Percentiles rank a stretch among this genome's conserved stretches.
Evolutionary conservation across 2,113 vertebrate species (phyloP).

Genomic region (Trachemys scripta): DNA sequence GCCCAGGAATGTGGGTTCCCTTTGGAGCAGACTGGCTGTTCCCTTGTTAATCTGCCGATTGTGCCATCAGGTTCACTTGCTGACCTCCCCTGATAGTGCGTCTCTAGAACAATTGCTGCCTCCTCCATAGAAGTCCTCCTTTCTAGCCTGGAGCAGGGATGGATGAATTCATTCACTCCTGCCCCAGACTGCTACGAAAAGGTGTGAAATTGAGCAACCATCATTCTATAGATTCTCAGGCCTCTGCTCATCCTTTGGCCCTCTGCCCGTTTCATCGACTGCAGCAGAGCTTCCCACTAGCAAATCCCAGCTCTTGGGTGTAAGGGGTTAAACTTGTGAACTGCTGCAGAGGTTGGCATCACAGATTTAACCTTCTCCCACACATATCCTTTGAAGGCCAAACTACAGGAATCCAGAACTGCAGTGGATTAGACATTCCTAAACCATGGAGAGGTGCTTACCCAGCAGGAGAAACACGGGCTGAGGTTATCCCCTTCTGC

Average conservation of each 20-base stretch:
- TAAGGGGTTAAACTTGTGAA: neutral
- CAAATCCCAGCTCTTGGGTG: neutral
- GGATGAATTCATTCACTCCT: neutral
- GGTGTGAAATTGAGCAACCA: neutral
- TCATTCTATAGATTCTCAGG: neutral
- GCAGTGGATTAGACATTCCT: neutral
- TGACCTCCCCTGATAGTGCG: no score
- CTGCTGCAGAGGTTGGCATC: no score
- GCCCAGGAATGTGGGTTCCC: neutral
- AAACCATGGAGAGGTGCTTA: neutral
- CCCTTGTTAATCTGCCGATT: neutral
- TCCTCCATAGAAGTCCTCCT: neutral
- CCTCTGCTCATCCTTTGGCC: neutral
- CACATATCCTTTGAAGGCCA: neutral
- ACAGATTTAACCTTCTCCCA: neutral
- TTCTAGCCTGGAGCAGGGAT: neutral
- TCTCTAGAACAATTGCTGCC: neutral
- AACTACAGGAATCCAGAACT: neutral
- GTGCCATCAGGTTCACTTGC: neutral
- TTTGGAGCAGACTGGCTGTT: neutral
- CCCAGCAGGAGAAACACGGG: neutral
- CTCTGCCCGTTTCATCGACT: neutral
- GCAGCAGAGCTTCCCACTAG: neutral
- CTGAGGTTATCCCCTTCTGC: neutral
- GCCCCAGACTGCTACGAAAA: neutral